Base-by-base conservation (phyloP, 1,140 invertebrate species). In the Heliothis virescens region DNA sequence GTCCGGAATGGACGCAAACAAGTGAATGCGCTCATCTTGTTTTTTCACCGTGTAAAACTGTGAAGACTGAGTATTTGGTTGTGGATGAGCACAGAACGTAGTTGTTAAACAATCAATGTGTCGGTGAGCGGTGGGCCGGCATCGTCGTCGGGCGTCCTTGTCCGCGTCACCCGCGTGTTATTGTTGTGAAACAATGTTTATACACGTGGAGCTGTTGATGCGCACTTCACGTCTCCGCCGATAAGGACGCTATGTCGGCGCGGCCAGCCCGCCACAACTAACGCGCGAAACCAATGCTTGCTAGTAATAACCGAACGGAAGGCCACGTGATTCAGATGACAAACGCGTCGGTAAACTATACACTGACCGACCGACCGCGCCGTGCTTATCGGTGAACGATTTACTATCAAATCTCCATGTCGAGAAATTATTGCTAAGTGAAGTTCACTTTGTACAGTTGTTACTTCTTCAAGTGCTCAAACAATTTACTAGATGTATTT, bases 131-230 rank as follows among this genome's bases (percentile, higher is more conserved):
- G 59, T 77, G 53, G 52, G 75, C 29, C 67, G 78, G 76, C 82
- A 77, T 81, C 85, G 78, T 59, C 78, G 82, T 78, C 82, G 84
- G 74, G 84, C 90, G 90, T 91, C 89, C 89, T 91, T 90, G 91
- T 77, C 71, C 87, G 86, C 89, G 89, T 91, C 88, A 87, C 83
- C 83, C 87, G 86, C 86, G 85, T 91, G 90, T 91, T 90, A 87
- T 92, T 92, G 90, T 94, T 91, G 90, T 92, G 90, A 89, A 90
- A 92, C 91, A 92, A 88, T 92, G 91, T 94, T 91, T 92, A 89
- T 90, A 91, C 93, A 94, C 93, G 92, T 93, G 93, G 91, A 87
- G 87, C 81, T 87, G 88, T 89, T 90, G 87, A 87, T 89, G 87
- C 88, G 89, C 71, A 86, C 85, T 88, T 86, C 84, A 79, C 82